Base-by-base conservation (phyloP, 2,113 vertebrate species). In the Microtus oregoni region DNA sequence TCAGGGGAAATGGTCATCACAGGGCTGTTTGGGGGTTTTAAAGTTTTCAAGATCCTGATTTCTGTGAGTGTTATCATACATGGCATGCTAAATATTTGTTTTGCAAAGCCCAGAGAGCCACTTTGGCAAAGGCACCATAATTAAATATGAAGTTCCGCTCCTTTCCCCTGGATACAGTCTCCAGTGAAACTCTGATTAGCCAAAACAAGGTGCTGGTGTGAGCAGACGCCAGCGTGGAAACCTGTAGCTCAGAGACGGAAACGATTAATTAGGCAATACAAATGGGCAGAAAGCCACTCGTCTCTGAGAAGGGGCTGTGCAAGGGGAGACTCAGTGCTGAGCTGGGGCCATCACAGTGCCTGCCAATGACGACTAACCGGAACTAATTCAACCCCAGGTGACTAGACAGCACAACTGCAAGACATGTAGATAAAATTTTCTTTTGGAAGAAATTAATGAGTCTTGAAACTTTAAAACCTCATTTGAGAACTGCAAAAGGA, bases 301-400 rank as follows among this genome's bases (percentile, higher is more conserved):
- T 85, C n/a, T 93, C 89, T 38, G 89, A 90, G 92, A 96, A 38
- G 95, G 94, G 95, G 97, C 90, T 50, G 5, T 63, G 96, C 96
- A 93, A 91, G 19, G 72, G 72, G 98, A 73, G 94, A 98, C 97
- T 81, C 85, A 96, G 75, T 52, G 90, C 11, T 89, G 6, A 77
- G 73, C 86, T 86, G 95, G 94, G 91, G 89, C 68, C 82, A 35
- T n/a, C 11, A 44, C 89, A 63, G 61, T 41, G 88, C 96, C 91
- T 97, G 89, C 91, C 96, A 98, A 92, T 87, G 97, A 97, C 96
- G 97, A 98, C 92, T 96, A 96, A 96, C 95, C 90, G 92, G 90
- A 98, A 98, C 95, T 89, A 95, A 91, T 91, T 97, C 96, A 97
- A 95, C 79, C 94, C 82, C 97, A 95, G 94, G 97, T 97, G 96